Base-by-base conservation (phyloP, 2,113 vertebrate species). In the Gadus macrocephalus region DNA sequence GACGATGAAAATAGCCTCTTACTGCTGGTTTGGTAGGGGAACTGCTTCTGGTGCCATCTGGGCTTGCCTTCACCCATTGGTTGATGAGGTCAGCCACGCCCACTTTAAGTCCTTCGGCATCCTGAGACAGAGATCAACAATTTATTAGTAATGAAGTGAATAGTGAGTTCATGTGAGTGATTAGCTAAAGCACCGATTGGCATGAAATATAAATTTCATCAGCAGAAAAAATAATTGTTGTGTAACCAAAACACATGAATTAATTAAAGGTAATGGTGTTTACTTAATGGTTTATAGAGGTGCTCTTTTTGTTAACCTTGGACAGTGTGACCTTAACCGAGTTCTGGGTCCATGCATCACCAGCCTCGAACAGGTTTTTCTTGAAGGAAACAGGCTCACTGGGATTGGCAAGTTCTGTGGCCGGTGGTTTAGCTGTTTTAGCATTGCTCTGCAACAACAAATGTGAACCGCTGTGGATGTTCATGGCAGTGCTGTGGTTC, bases 291-390 rank as follows among this genome's bases (percentile, higher is more conserved):
- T 49, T 49, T 49, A 49, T 49, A 49, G 42, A 49, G 42, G 42
- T 58, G 55, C 55, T 58, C 16, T 58, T n/a, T n/a, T 58, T n/a
- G 5, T 58, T 2, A 82, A 95, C 96, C 95, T 96, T 98, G 78
- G 89, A 91, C 55, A n/a, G 2, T 0, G 81, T 22, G 35, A 78
- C 66, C 83, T 90, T 96, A 60, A 49, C 2, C 0, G 87, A 66
- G 38, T 89, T 87, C n/a, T 88, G 94, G 68, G 79, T 85, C 86
- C 92, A 91, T 17, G 92, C 87, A 4, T 98, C 95, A 20, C 95
- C 94, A 0, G 89, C 92, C 81, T 98, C 96, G 92, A 96, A 99
- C 25, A 91, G 88, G 71, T 71, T 96, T 90, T 98, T 99, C 25
- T 94, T 96, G 79, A 86, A 92, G 25, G 95, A 79, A 22, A 98